Evolutionary conservation across 1,140 invertebrate species (phyloP), one percentile per base, ranked within the genome.

Genomic region (Cyclina sinensis): DNA sequence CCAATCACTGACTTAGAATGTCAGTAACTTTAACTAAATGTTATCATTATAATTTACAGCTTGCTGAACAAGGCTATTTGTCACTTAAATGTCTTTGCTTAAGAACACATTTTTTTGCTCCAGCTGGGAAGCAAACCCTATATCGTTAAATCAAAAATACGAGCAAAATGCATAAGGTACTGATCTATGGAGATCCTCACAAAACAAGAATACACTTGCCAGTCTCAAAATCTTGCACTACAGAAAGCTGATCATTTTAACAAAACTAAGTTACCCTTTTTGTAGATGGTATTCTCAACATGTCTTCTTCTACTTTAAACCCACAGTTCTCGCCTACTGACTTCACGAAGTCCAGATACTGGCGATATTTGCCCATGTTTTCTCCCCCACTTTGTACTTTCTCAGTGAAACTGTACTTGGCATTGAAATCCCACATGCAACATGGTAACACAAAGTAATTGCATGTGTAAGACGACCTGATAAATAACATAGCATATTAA

Each of bases 271-370:
- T 90, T 86, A 95, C 95, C 88, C 94, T 73, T 96, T 99, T 99
- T 3, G 99, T 99, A 32, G 99, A 99, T 0, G 99, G 99, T 93
- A 99, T 99, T 95, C 98, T 97, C 21, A 99, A 94, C 92, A 97
- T 97, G 95, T 99, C 99, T 57, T 97, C 95, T 79, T 97, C 91
- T 1, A 97, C 97, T 70, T 96, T 94, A 94, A 98, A 99, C 7
- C 98, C 98, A 96, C 97, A 98, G 1, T 96, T 93, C 39, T 96
- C 92, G 86, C 97, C 97, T 48, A 99, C 95, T 18, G 96, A 94
- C 93, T 96, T 94, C 18, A 98, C 96, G 94, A 98, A 99, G 74
- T 97, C 96, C 37, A 99, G 96, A 94, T 99, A 99, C 89, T 98
- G 97, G 11, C 96, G 96, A 93, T 99, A 99, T 83, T 92, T 90